Percentiles rank a stretch among this genome's conserved stretches.
Evolutionary conservation across 2,888 invertebrate genomes (phyloP).

Genomic region (Acanthoscelides obtectus): DNA sequence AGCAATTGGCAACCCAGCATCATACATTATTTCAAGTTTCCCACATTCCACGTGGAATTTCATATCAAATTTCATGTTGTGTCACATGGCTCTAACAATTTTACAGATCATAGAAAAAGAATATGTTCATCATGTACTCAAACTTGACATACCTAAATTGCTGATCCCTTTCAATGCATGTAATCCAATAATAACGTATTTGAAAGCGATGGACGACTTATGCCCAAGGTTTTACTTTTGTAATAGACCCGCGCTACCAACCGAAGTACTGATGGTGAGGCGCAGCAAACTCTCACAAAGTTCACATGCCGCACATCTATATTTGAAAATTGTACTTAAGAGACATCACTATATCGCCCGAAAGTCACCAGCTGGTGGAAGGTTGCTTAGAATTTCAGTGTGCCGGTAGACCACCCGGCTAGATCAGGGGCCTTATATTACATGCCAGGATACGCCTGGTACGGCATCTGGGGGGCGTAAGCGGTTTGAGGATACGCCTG

Average conservation of each 20-base stretch:
- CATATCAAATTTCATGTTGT: too few species aligned
- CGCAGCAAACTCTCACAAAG: neutral
- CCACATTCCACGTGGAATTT: too few species aligned
- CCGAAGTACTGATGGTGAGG: neutral
- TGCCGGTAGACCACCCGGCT: neutral
- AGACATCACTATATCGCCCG: neutral
- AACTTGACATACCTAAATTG: too few species aligned
- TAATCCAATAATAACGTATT: too few species aligned
- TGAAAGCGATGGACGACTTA: too few species aligned
- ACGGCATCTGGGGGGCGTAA: constrained; percentile 55
- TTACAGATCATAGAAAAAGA: too few species aligned
- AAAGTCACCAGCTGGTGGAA: neutral
- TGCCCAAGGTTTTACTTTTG: neutral
- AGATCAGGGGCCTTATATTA: constrained; percentile 37
- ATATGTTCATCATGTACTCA: too few species aligned
- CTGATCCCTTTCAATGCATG: too few species aligned
- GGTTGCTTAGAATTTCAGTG: neutral
- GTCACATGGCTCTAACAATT: too few species aligned
- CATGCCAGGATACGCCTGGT: constrained; percentile 62
- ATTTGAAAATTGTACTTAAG: neutral
- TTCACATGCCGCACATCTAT: neutral
- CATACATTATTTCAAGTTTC: too few species aligned
- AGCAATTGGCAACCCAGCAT: too few species aligned
- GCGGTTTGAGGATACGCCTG: constrained; percentile 53
- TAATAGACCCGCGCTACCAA: neutral